Base-by-base conservation (phyloP, 2,888 invertebrate genomes). In the Caenorhabditis wallacei region DNA sequence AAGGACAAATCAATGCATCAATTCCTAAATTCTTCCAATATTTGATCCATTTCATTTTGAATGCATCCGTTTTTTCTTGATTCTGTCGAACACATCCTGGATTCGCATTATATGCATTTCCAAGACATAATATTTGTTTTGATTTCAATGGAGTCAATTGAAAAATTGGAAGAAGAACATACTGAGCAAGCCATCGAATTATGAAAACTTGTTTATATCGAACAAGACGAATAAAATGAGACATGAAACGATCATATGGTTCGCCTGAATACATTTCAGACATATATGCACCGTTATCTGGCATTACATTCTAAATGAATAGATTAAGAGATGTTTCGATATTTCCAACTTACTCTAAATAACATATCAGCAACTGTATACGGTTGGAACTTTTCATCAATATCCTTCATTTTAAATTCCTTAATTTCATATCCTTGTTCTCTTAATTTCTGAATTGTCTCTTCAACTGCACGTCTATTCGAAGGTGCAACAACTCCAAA, bases 1-100 rank as follows among this genome's bases (percentile, higher is more conserved):
- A 88, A 4, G 93, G 92, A 59, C 92, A 92, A 35, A 93, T 84
- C 10, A 93, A 80, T 4, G 92, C 91, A 83, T 93, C 92, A 37
- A 93, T 83, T 10, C 80, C 80, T 8, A 84, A 37, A 2, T 63
- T 71, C 24, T 79, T 75, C 90, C 88, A 89, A 72, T 84, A 82
- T 13, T 80, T 75, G 46, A 81, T 83, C 79, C 89, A 89, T 86
- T 87, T 54, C 51, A 80, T n/a, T 16, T 79, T 76, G 79, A 90
- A 91, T 4, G 70, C 69, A 57, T 92, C 90, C n/a, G 87, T 86
- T n/a, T 79, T 66, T 53, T 87, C 91, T 64, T 92, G 89, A 18
- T 86, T 87, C 56, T 83, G 66, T 5, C 90, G 85, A 8, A 89
- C 61, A n/a, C 88, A 89, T 1, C 75, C 59, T 5, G 88, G 46